These are phyloP conservation scores for Araneus ventricosus DNA, from an alignment of 1,140 invertebrate genomes.

Conservation along the genomic window DNA sequence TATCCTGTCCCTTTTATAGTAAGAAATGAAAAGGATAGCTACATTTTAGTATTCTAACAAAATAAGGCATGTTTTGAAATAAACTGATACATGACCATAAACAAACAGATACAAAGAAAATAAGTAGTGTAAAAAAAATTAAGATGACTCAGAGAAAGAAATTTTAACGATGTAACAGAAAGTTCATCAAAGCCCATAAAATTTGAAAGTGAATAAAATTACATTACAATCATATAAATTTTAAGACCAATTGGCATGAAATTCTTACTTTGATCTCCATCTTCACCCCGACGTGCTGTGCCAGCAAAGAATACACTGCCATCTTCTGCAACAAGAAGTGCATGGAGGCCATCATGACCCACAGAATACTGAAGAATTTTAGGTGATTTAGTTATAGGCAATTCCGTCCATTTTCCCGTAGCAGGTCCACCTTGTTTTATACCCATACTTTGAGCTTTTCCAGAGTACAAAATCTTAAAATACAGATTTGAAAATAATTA, in stretches of 20 bases:
- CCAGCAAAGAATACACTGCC: conserved; percentile 93
- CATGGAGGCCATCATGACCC: conserved; percentile 96
- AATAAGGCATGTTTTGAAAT: no score
- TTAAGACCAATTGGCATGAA: neutral
- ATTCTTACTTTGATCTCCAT: conserved; percentile 86
- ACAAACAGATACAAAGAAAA: no score
- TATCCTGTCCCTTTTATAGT: no score
- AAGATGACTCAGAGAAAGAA: no score
- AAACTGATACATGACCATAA: no score
- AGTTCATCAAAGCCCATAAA: no score
- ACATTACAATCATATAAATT: neutral
- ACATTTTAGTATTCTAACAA: no score
- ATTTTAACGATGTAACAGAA: no score
- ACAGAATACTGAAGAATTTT: conserved; percentile 89
- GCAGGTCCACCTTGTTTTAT: conserved; percentile 85
- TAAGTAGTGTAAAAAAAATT: no score
- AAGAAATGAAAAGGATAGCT: no score
- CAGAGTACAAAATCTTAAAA: conserved; percentile 86
- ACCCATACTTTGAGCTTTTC: conserved; percentile 87
- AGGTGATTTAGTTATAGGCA: conserved; percentile 87
- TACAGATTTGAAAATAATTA: neutral
- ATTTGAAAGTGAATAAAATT: neutral
- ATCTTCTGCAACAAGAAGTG: conserved; percentile 92
- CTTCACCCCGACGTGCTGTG: conserved; percentile 94
- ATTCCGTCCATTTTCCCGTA: conserved; percentile 87